Evolutionary conservation across 2,888 invertebrate species (phyloP).

Genomic region (Aphrophora alni): DNA sequence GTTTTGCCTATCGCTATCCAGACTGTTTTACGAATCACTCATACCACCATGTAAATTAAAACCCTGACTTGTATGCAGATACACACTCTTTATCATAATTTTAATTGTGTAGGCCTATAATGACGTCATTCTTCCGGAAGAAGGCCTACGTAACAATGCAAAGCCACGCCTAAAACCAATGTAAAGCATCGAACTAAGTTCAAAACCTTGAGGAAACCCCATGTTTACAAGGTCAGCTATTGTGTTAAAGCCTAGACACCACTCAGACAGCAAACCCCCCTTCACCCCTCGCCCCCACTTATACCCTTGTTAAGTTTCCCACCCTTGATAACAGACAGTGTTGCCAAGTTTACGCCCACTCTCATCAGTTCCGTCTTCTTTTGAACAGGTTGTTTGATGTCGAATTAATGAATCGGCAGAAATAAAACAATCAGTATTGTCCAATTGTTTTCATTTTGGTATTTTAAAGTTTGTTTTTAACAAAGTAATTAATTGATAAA

Average conservation of each 20-base stretch:
- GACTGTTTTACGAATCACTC: too few species aligned
- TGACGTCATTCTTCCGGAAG: neutral
- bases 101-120: neutral
- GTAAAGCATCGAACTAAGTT: neutral
- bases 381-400: neutral
- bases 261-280: conserved; percentile 31
- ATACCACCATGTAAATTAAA: neutral
- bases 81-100: neutral
- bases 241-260: conserved; percentile 34
- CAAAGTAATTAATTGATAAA: too few species aligned
- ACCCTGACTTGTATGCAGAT: neutral
- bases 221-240: conserved; percentile 36
- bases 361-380: neutral
- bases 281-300: neutral
- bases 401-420: neutral
- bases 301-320: conserved; percentile 31
- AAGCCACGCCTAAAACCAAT: neutral
- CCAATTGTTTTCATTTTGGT: too few species aligned
- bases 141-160: neutral
- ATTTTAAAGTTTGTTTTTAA: too few species aligned
- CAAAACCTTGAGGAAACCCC: neutral
- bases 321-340: neutral
- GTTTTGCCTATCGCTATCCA: too few species aligned
- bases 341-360: neutral
- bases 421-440: neutral